Conservation (phyloP, 2,797 vertebrate genomes). For the Alca torda region DNA sequence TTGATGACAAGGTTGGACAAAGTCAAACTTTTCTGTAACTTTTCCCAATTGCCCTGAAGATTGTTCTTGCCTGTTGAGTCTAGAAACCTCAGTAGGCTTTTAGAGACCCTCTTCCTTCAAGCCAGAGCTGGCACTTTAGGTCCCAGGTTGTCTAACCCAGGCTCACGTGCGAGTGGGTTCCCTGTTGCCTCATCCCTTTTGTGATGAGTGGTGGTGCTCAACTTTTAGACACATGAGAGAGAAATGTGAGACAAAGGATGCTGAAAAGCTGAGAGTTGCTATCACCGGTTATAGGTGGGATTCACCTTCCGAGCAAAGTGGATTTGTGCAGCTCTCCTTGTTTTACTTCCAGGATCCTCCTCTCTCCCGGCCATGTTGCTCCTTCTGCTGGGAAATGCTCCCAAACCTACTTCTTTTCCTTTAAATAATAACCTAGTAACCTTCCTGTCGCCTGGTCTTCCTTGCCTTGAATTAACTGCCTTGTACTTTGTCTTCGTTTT, state of each 20-base stretch:
- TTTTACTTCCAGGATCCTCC: neutral
- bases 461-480: neutral
- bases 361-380: neutral
- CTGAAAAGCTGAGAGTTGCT: neutral
- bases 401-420: neutral
- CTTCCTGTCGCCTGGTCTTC: neutral
- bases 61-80: neutral
- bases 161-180: accelerated
- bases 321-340: neutral
- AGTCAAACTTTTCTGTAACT: neutral
- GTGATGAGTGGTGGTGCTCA: neutral
- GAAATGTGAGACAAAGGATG: neutral
- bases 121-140: neutral
- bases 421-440: neutral
- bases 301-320: neutral
- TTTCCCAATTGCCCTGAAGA: neutral
- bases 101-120: neutral
- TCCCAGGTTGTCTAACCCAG: neutral
- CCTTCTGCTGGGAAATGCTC: neutral
- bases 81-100: neutral
- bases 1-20: neutral
- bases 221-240: neutral
- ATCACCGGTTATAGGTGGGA: neutral
- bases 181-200: neutral
- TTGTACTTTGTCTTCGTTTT: neutral